Conservation (phyloP, 2,797 vertebrate species). For the Intellagama lesueurii region DNA sequence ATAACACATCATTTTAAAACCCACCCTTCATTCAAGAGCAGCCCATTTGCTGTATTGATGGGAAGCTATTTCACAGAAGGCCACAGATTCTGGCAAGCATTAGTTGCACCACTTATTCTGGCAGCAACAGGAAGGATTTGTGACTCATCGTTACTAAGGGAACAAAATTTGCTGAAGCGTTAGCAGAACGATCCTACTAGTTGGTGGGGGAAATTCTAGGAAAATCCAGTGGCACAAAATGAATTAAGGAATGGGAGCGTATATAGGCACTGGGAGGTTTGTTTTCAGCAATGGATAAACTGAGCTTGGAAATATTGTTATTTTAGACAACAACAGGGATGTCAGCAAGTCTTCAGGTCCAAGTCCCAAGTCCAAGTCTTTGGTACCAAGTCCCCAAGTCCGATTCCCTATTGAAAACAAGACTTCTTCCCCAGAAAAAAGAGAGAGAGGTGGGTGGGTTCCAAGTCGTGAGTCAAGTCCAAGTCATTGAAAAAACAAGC, state of each 20-base stretch:
- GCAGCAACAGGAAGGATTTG: constrained; percentile 35
- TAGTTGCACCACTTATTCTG: constrained; percentile 57
- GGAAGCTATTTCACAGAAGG: constrained; percentile 54
- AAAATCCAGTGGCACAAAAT: constrained; percentile 38
- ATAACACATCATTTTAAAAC: constrained; percentile 55
- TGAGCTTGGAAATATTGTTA: too few relatives aligned
- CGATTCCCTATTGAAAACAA: too few relatives aligned
- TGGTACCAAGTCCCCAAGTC: too few relatives aligned
- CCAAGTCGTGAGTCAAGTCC: too few relatives aligned
- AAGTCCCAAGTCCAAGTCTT: too few relatives aligned
- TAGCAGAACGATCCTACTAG: constrained; percentile 28
- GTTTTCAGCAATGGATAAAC: background rate
- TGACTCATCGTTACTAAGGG: constrained; percentile 57
- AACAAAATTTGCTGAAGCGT: constrained; percentile 54
- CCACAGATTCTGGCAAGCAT: constrained; percentile 37
- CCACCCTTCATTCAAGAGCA: constrained; percentile 47
- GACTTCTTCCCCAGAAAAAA: too few relatives aligned
- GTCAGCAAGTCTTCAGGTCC: too few relatives aligned
- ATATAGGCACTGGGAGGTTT: too few relatives aligned
- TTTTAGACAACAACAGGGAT: too few relatives aligned
- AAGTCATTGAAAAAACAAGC: too few relatives aligned
- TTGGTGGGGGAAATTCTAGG: background rate
- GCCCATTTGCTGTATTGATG: constrained; percentile 45
- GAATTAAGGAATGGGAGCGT: background rate
- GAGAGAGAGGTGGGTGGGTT: too few relatives aligned